A percentile compares a stretch with the other conserved stretches of the same genome.
These are phyloP conservation scores for Taurulus bubalis DNA, from an alignment of 2,113 vertebrate species.

Conservation along the genomic window DNA sequence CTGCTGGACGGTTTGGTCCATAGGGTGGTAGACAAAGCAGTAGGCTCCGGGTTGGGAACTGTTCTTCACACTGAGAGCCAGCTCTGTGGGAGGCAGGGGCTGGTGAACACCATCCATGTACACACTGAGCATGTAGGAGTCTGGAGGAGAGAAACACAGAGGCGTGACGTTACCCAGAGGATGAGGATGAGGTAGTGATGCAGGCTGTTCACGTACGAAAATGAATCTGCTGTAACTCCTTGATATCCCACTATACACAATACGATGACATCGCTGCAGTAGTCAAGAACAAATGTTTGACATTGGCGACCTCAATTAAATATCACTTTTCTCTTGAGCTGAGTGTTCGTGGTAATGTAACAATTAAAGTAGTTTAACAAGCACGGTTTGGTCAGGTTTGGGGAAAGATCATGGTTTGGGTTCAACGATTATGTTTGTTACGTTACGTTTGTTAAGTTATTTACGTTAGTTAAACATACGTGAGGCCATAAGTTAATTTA, in stretches of 20 bases:
- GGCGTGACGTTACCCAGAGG: background rate
- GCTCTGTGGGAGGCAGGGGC: conserved; percentile 84
- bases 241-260: background rate
- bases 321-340: too few species aligned
- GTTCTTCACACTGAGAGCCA: conserved; percentile 90
- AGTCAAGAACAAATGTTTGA: background rate
- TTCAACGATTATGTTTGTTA: background rate
- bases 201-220: background rate
- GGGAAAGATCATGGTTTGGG: background rate
- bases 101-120: conserved; percentile 83
- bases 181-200: background rate
- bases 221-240: background rate
- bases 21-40: conserved; percentile 91
- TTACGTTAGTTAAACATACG: background rate
- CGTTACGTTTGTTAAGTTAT: background rate
- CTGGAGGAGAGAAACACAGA: conserved; percentile 40
- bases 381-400: background rate
- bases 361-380: too few species aligned
- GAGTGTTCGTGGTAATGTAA: too few species aligned
- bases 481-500: background rate
- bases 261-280: too few species aligned
- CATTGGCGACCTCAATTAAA: background rate
- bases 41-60: conserved; percentile 87
- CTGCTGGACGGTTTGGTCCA: conserved; percentile 49
- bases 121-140: conserved; percentile 86